Base-by-base conservation (phyloP, 2,888 invertebrate species). In the Troglohyphantes excavatus region DNA sequence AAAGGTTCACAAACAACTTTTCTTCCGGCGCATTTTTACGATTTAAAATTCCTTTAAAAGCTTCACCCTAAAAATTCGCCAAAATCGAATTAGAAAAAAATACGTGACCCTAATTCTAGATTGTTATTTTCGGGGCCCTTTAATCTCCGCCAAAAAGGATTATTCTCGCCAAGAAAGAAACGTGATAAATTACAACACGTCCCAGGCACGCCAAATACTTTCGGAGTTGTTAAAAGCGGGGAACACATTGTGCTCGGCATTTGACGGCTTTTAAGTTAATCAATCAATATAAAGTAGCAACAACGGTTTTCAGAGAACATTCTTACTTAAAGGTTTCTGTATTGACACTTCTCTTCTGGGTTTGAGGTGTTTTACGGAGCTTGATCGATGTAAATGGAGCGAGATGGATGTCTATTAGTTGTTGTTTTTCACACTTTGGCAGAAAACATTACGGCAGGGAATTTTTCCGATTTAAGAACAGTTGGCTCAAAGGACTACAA, bases 191-290 rank as follows among this genome's bases (percentile, higher is more conserved):
- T 63, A 26, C 78, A n/a, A 61, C 13, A 6, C 75, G n/a, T 73
- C 26, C 75, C 2, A 21, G 6, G 17, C 39, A 78, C 78, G 19
- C 26, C 17, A 26, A 78, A 43, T 63, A 78, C 27, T 61, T 75
- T 63, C 39, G 19, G 21, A 65, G 26, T 72, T 72, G 72, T 46
- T 46, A 72, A 72, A 39, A 72, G 72, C 9, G 53, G 17, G 13
- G 9, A 26, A 21, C 46, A 72, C 39, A 26, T 23, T 78, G 61
- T 61, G 23, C 5, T 17, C 17, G 72, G 26, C 26, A 29, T 33
- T 43, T 43, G 43, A 78, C 78, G 65, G 65, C 78, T 78, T 78
- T 78, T 26, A 78, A 78, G 39, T 78, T 39, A 43, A 78, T 78
- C 78, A 65, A 78, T 78, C 78, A 33, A 33, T 33, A 39, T 27